Percentiles rank a stretch among this genome's conserved stretches.
These are phyloP conservation scores for Ancistrus triradiatus DNA, from an alignment of 2,113 vertebrate genomes.

Conservation along the genomic window DNA sequence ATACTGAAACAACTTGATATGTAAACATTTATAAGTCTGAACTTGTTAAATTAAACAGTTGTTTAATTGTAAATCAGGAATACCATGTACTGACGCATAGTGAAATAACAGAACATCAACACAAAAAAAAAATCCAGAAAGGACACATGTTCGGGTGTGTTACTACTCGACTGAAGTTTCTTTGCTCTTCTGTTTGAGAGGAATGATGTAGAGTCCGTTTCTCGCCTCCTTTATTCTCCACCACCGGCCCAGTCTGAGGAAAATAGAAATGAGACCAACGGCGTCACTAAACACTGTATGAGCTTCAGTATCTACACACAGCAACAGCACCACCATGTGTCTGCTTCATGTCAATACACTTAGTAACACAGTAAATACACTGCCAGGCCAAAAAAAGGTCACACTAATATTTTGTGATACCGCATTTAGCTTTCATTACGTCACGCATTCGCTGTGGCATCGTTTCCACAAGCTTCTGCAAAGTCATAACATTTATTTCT, in stretches of 20 bases:
- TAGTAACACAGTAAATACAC: background rate
- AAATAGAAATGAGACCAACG: slow-evolving; percentile 1
- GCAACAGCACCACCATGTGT: slow-evolving; percentile 52
- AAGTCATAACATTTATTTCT: no score
- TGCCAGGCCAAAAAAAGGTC: no score
- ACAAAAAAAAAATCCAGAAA: background rate
- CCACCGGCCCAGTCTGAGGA: slow-evolving; percentile 69
- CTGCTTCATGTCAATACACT: background rate
- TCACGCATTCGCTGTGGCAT: no score
- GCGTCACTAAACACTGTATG: no score
- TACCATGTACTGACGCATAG: background rate
- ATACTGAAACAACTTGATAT: no score
- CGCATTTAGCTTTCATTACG: no score
- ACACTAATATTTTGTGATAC: no score
- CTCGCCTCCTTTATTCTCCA: slow-evolving; percentile 73
- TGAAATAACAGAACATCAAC: background rate
- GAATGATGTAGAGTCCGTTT: slow-evolving; percentile 73
- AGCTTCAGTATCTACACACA: background rate
- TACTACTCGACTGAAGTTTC: slow-evolving; percentile 43
- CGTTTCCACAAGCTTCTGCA: no score
- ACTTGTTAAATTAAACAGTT: no score
- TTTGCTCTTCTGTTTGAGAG: slow-evolving; percentile 62
- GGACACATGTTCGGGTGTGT: slow-evolving; percentile 15
- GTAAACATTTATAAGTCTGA: no score
- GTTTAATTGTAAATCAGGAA: background rate